Base-by-base conservation (phyloP, 2,888 invertebrate genomes). In the Psylliodes chrysocephalus region DNA sequence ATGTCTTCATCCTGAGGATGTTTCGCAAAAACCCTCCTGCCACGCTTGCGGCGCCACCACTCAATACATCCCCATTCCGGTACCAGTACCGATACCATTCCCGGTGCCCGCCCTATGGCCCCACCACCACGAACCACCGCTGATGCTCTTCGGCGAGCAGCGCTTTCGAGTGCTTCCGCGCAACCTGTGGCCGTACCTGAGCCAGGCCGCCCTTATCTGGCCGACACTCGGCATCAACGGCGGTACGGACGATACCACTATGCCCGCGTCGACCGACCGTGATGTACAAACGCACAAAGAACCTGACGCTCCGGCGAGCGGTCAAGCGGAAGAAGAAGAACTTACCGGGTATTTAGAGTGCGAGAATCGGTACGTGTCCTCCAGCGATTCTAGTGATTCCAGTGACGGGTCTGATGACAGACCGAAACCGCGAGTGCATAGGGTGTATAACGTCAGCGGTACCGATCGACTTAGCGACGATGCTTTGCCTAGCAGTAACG, bases 61-160 rank as follows among this genome's bases (percentile, higher is more conserved):
- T 0, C 86, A 86, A 65, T 86, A 83, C 68, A 85, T 89, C 55
- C 89, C 89, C 17, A 90, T 93, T 67, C 92, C 93, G 12, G 92
- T 93, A 14, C 93, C 93, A 0, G 92, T 93, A 19, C 93, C 93
- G 0, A 91, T 93, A 46, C 93, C 92, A 0, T 91, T 93, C 1
- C 93, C 93, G 0, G 88, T 93, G 47, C 89, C 91, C 90, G 89
- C 90, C 1, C 86, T 91, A 73, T 91, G 91, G 91, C 89, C 88
- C 38, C 76, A 80, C 15, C n/a, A n/a, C n/a, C 80, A 75, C 59
- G 81, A 82, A 54, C 83, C 87, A 0, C 77, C 87, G 42, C 83
- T 87, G 63, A 84, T 86, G 18, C 86, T 85, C 71, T 84, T 38
- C 65, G 40, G 64, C 54, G 46, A 66, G 60, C 76, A 73, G 64